Conservation (phyloP, 2,113 vertebrate genomes). For the Cinclus mexicanus region DNA sequence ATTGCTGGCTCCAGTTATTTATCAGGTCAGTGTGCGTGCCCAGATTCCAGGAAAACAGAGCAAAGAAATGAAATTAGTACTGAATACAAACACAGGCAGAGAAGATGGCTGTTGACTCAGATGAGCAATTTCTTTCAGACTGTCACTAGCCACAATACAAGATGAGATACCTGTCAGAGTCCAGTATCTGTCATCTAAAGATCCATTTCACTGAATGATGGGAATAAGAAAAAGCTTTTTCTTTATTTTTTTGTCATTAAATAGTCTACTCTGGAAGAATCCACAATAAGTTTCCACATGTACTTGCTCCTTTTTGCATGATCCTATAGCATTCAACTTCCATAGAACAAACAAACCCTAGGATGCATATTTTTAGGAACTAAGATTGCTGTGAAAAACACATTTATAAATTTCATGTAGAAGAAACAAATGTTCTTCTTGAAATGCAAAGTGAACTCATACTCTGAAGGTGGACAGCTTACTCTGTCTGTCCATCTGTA, state of each 20-base stretch:
- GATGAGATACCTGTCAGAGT: conserved; percentile 28
- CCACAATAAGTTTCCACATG: background rate
- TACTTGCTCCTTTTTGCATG: background rate
- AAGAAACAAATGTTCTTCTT: background rate
- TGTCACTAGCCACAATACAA: background rate
- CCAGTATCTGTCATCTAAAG: conserved; percentile 15
- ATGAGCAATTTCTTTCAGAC: conserved; percentile 30
- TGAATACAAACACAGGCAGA: conserved; percentile 2
- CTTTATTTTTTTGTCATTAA: background rate
- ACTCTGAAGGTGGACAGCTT: background rate
- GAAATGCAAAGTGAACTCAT: background rate
- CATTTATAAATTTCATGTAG: background rate
- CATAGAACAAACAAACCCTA: background rate
- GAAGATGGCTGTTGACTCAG: conserved; percentile 23
- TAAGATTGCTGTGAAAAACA: background rate
- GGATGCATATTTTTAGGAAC: background rate
- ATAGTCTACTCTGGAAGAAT: background rate
- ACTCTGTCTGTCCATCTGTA: background rate
- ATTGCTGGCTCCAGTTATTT: conserved; percentile 27
- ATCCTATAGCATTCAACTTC: background rate
- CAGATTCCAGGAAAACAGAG: conserved; percentile 40
- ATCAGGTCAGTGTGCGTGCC: conserved; percentile 37
- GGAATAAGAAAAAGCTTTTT: background rate
- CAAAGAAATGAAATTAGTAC: conserved; percentile 51
- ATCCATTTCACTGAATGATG: background rate